Conservation (phyloP, 2,797 vertebrate species). For the Enteromius afrohamiltoni region DNA sequence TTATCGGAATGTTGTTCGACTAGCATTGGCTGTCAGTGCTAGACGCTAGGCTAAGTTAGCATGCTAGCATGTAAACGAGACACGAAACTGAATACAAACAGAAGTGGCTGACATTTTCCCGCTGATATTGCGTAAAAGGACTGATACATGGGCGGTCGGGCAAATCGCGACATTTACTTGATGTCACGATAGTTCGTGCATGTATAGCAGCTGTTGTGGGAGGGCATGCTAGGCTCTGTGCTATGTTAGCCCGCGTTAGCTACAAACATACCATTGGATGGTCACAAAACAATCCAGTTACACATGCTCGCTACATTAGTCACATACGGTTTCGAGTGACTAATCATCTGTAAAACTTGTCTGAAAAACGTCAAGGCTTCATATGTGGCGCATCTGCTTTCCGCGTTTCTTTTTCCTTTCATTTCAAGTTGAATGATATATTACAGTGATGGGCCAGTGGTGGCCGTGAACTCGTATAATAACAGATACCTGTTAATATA, state of each 20-base stretch:
- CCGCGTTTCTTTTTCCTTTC: constrained; percentile 11
- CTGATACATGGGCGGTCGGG: background rate
- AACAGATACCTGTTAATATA: too few species aligned
- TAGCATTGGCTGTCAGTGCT: constrained; percentile 46
- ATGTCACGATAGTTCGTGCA: background rate
- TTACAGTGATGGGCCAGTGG: background rate
- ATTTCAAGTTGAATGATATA: background rate
- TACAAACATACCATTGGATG: constrained; percentile 43
- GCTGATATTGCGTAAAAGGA: background rate
- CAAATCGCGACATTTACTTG: background rate
- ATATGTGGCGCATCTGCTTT: background rate
- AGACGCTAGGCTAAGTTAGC: constrained; percentile 47
- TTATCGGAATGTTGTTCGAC: constrained; percentile 43
- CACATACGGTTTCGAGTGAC: background rate
- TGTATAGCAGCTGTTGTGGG: background rate
- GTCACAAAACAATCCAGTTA: constrained; percentile 33
- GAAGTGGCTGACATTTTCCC: background rate
- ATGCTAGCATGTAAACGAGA: constrained; percentile 17
- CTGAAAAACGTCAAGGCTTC: background rate
- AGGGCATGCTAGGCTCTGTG: constrained; percentile 23
- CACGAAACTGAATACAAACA: constrained; percentile 13
- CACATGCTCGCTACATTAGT: constrained; percentile 18
- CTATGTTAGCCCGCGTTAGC: constrained; percentile 42
- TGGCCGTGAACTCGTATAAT: background rate
- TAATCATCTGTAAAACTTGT: background rate